A percentile compares a stretch with the other conserved stretches of the same genome.
Evolutionary conservation across 2,797 vertebrate species (phyloP).

Genomic region (Lophius americanus): DNA sequence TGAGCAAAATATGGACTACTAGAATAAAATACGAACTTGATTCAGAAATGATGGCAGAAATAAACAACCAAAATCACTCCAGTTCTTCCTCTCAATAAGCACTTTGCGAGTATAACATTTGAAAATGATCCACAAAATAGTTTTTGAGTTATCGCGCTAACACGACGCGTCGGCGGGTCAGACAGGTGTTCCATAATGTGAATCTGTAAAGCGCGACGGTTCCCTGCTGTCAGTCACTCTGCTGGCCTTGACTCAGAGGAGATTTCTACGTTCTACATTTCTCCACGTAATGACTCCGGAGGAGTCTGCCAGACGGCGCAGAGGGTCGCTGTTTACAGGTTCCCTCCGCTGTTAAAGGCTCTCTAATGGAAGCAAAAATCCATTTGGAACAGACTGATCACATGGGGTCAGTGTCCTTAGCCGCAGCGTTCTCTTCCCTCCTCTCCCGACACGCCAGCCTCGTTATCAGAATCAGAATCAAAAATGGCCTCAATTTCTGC

Average conservation of each 20-base stretch:
- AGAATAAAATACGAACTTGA: too few species aligned
- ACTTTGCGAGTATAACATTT: too few species aligned
- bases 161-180: too few species aligned
- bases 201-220: too few species aligned
- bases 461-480: constrained; percentile 68
- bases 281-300: constrained; percentile 52
- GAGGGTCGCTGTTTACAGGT: constrained; percentile 67
- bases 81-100: too few species aligned
- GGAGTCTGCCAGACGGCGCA: constrained; percentile 40
- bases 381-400: constrained; percentile 52
- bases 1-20: too few species aligned
- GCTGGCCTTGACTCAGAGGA: constrained; percentile 22
- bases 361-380: constrained; percentile 58
- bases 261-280: constrained; percentile 48
- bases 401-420: constrained; percentile 50
- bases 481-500: constrained; percentile 70
- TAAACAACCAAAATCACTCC: too few species aligned
- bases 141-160: too few species aligned
- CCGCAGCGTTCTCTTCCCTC: constrained; percentile 20
- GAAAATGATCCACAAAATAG: too few species aligned
- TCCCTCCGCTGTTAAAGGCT: constrained; percentile 43
- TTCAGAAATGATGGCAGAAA: too few species aligned
- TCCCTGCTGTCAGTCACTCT: constrained; percentile 31
- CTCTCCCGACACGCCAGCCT: constrained; percentile 39
- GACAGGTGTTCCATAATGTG: too few species aligned